phyloP scores from a whole-genome alignment of 2,888 invertebrate species.

The Chironomus tentans region DNA sequence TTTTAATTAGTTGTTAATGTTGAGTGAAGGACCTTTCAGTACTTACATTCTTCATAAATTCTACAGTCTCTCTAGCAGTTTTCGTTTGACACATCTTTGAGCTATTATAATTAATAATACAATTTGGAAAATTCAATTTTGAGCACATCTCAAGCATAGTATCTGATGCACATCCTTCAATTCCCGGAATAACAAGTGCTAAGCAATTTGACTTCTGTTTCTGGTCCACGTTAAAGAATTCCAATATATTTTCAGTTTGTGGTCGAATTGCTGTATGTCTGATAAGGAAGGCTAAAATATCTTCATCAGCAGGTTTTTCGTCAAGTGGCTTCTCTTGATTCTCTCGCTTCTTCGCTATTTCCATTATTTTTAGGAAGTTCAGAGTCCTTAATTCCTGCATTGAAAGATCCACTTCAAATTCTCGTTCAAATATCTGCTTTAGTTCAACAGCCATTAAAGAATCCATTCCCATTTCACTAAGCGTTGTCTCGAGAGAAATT shows the following conservation, averaged over 20 bases:
- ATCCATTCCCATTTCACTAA: conserved; percentile 92
- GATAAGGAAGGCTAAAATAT: conserved; percentile 46
- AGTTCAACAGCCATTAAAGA: conserved; percentile 96
- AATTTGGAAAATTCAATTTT: background rate
- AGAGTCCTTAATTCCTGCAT: conserved; percentile 76
- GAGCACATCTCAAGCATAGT: conserved; percentile 3
- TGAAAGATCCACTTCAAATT: conserved; percentile 76
- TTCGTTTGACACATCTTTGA: background rate
- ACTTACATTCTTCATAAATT: background rate
- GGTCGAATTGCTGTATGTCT: background rate
- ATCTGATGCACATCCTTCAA: conserved; percentile 46
- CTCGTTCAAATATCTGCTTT: conserved; percentile 81
- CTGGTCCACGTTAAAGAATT: no score
- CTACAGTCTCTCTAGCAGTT: background rate
- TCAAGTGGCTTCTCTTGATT: conserved; percentile 31
- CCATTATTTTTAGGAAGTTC: conserved; percentile 51
- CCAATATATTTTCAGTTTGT: background rate
- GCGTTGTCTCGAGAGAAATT: conserved; percentile 57
- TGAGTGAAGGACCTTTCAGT: no score
- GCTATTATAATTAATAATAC: background rate
- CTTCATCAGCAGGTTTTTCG: conserved; percentile 46
- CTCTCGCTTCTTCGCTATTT: conserved; percentile 29
- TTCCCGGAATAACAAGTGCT: conserved; percentile 48
- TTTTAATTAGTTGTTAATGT: no score
- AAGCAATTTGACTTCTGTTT: background rate